Conservation (phyloP, 2,797 vertebrate species). For the Sebastes diaconus region DNA sequence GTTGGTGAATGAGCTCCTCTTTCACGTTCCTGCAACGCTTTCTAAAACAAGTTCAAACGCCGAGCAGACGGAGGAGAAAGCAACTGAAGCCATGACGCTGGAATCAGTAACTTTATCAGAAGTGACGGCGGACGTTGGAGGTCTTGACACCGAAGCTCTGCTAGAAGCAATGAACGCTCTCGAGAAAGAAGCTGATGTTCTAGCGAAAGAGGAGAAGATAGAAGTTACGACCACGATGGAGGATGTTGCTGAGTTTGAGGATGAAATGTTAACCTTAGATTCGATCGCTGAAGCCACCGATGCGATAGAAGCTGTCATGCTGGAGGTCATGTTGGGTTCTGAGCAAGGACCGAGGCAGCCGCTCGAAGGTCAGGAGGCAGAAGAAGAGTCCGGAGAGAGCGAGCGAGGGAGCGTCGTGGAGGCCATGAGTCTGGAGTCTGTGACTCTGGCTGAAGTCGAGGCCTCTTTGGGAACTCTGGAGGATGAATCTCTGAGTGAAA, state of each 20-base stretch:
- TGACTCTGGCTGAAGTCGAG: conserved; percentile 28
- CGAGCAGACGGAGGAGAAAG: neutral
- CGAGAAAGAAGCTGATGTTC: conserved; percentile 8
- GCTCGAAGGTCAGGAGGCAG: neutral
- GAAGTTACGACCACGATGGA: neutral
- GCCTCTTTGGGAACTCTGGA: conserved; percentile 5
- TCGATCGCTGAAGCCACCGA: conserved; percentile 19
- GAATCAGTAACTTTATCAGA: conserved; percentile 19
- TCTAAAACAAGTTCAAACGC: neutral
- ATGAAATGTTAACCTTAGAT: neutral
- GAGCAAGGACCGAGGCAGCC: neutral
- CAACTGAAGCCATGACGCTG: conserved; percentile 2
- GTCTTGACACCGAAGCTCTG: conserved; percentile 12
- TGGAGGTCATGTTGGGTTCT: conserved; percentile 28
- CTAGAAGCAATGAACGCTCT: neutral
- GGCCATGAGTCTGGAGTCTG: conserved; percentile 30
- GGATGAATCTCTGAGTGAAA: conserved; percentile 2
- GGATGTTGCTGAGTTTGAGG: neutral
- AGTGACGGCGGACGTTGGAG: neutral
- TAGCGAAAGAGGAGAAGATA: neutral
- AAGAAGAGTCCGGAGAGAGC: neutral
- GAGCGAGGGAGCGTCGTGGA: neutral
- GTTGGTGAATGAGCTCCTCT: conserved; percentile 14
- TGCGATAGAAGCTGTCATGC: neutral
- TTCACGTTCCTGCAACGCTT: neutral